Base-by-base conservation (phyloP, 2,888 invertebrate genomes). In the Drosophila mulleri region DNA sequence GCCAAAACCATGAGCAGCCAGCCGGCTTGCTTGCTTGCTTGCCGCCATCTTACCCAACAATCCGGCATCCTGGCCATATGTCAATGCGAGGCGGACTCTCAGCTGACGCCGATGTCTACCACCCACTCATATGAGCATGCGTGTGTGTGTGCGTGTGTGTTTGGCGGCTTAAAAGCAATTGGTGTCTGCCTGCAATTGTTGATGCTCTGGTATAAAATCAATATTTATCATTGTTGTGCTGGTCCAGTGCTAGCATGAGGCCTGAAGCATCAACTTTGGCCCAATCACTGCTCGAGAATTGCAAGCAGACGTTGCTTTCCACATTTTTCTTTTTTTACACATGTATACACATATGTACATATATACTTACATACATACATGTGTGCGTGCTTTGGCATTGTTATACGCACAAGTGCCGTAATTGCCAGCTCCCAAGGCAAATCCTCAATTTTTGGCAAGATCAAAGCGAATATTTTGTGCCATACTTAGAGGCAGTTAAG, bases 161-260 rank as follows among this genome's bases (percentile, higher is more conserved):
- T 44, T 20, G 39, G 26, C 6, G 39, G 56, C 72, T 57, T 72
- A 45, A 72, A 72, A 70, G 72, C 70, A 70, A 70, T 57, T 70
- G 72, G 52, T 57, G 63, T 54, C 56, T 54, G 68, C 44, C 41
- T 69, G 75, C 42, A 78, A 81, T 78, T 81, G 69, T 73, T 82
- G 82, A 50, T 62, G 58, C 48, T 39, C 16, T 23, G 32, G 32
- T 32, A 54, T 48, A 67, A 84, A 80, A 80, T 80, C 84, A 82
- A 82, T 80, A 82, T 67, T 75, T 80, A 67, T 75, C 67, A 70
- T 75, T 82, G 64, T 74, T 64, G 29, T 41, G 32, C 39, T 16
- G 45, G 23, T 45, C 56, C 45, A 53, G 52, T 41, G 39, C 8
- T n/a, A 41, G 48, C 29, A 18, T 12, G 29, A 50, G 48, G 29